These are phyloP conservation scores for Mormyrops attenuatus DNA, from an alignment of 2,797 vertebrate species.

Conservation along the genomic window DNA sequence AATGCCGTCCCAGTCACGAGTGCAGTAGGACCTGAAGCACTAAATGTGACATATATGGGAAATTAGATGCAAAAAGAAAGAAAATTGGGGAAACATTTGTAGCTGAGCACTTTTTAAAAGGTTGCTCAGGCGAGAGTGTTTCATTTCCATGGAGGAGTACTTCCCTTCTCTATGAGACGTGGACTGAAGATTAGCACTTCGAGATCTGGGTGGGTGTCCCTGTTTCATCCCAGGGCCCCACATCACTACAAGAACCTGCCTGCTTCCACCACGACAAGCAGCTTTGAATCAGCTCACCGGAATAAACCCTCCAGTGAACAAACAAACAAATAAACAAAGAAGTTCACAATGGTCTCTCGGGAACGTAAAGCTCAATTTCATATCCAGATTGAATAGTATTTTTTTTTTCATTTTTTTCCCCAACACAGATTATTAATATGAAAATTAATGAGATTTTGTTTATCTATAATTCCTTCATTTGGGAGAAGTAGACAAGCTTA, in stretches of 20 bases:
- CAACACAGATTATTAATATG: conserved; percentile 9
- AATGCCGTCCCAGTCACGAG: neutral
- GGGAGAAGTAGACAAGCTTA: conserved; percentile 30
- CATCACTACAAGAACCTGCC: neutral
- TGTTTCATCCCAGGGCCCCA: neutral
- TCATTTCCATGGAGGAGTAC: neutral
- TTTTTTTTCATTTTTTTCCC: neutral
- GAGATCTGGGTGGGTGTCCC: neutral
- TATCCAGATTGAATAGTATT: neutral
- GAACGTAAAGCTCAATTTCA: neutral
- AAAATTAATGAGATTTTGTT: conserved; percentile 25
- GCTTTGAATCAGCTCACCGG: neutral
- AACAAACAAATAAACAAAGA: neutral
- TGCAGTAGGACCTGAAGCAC: neutral
- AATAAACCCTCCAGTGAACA: neutral
- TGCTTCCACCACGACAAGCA: neutral
- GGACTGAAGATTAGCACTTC: neutral
- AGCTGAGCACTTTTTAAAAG: neutral
- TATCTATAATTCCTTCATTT: conserved; percentile 23
- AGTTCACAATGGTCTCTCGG: neutral
- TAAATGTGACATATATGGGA: neutral
- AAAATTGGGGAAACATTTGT: neutral
- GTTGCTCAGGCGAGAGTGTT: neutral
- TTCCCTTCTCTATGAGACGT: neutral
- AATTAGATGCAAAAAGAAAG: neutral